Evolutionary conservation across 2,113 vertebrate species (phyloP), one percentile per base, ranked within the genome.

Genomic region (Trachemys scripta): DNA sequence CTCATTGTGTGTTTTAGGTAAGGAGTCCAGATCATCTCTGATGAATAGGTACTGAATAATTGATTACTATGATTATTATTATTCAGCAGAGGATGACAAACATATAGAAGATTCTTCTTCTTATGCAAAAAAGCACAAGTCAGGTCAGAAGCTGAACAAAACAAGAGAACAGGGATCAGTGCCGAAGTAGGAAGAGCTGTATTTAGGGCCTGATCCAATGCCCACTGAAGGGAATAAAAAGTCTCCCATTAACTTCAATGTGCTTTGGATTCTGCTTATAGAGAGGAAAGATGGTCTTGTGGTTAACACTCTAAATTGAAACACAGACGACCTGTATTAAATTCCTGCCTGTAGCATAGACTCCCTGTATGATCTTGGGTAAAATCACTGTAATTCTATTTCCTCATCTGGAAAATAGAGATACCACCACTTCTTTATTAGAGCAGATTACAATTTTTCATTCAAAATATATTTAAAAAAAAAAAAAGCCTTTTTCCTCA

Each of bases 361-460:
- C 59, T 82, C 47, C 75, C 9, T 4, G n/a, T 13, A 14, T 62
- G 13, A 35, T 59, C n/a, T 62, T 47, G 22, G 53, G 4, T 62
- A 6, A 62, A 76, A 17, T 16, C 17, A 20, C 4, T 0, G 0
- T 38, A 62, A 2, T 1, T 62, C 9, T 82, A 19, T 54, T 86
- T 25, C 72, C 27, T 49, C 19, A 42, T 78, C 38, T 47, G 38
- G 76, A 65, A 86, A 90, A 62, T 10, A 82, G 53, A 72, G 35
- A 69, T 57, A 69, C 17, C 10, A 35, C 2, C 42, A 24, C 7
- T 80, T 57, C 78, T 45, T 84, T 80, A 35, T 80, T 72, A 80
- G 65, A 10, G 42, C 5, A 49, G 16, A 50, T 11, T 75, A 2
- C 45, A 16, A 56, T 29, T 2, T 53, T 75, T 75, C 10, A 75